Conservation (phyloP, 2,888 invertebrate species). For the Epistrophe grossulariae region DNA sequence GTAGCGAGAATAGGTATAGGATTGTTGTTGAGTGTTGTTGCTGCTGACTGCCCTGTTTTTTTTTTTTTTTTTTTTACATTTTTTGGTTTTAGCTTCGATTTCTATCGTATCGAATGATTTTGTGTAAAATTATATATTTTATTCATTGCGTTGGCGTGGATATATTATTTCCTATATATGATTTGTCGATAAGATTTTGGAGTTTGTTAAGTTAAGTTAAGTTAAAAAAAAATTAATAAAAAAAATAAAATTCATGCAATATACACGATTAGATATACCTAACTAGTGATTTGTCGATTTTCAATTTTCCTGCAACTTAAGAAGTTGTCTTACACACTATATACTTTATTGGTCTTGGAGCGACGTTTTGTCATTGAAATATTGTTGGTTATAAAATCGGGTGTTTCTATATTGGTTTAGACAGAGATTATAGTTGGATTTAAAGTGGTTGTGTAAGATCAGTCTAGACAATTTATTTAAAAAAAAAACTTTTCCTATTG, state of each 20-base stretch:
- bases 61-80: not conserved
- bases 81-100: slow-evolving; percentile 25
- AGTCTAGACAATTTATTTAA: slow-evolving; percentile 4
- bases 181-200: slow-evolving; percentile 60
- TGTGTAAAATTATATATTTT: slow-evolving; percentile 53
- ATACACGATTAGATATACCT: slow-evolving; percentile 12
- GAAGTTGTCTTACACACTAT: not conserved
- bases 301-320: slow-evolving; percentile 23
- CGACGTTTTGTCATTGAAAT: slow-evolving; percentile 58
- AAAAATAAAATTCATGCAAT: slow-evolving; percentile 42
- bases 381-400: slow-evolving; percentile 25
- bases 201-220: not conserved
- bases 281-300: slow-evolving; percentile 45
- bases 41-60: not conserved
- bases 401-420: slow-evolving; percentile 4
- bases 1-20: not conserved
- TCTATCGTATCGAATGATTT: slow-evolving; percentile 24
- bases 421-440: slow-evolving; percentile 5
- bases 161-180: slow-evolving; percentile 63
- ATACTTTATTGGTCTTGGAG: slow-evolving; percentile 28
- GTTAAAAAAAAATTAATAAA: not conserved
- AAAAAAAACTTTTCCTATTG: not conserved
- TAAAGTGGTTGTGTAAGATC: slow-evolving; percentile 25
- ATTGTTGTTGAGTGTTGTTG: not conserved
- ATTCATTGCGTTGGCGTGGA: slow-evolving; percentile 66